Conservation (phyloP, 2,888 invertebrate species). For the Drosophila mulleri region DNA sequence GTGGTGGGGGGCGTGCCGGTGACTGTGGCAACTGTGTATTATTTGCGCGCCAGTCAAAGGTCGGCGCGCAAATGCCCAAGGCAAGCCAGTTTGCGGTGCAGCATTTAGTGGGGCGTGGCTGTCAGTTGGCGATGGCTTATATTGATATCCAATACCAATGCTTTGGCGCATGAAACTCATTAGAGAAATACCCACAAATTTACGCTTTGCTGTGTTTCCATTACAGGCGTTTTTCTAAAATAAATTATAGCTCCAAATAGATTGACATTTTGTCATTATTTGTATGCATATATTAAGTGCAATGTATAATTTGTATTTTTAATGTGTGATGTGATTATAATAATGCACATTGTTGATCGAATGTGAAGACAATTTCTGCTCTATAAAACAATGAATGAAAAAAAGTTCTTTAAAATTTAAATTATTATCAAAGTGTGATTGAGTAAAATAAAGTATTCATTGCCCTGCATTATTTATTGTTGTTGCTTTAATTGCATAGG, state of each 20-base stretch:
- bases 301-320: neutral
- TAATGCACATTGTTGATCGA: neutral
- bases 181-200: neutral
- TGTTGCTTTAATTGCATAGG: neutral
- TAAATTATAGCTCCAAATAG: neutral
- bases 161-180: constrained; percentile 1
- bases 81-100: neutral
- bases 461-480: neutral
- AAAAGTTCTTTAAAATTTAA: neutral
- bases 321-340: neutral
- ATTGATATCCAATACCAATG: constrained; percentile 1
- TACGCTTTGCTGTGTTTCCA: neutral
- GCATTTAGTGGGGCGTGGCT: constrained; percentile 21
- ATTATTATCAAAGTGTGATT: neutral
- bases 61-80: constrained; percentile 18
- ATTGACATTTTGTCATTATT: neutral
- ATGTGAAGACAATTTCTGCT: neutral
- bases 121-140: neutral
- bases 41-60: constrained; percentile 28
- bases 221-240: neutral
- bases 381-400: neutral
- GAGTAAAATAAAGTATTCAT: neutral
- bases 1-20: neutral
- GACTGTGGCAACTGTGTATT: constrained; percentile 10
- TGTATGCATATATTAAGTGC: neutral